Evolutionary conservation across 1,140 invertebrate genomes (phyloP).

Genomic region (Drosophila carrolli): DNA sequence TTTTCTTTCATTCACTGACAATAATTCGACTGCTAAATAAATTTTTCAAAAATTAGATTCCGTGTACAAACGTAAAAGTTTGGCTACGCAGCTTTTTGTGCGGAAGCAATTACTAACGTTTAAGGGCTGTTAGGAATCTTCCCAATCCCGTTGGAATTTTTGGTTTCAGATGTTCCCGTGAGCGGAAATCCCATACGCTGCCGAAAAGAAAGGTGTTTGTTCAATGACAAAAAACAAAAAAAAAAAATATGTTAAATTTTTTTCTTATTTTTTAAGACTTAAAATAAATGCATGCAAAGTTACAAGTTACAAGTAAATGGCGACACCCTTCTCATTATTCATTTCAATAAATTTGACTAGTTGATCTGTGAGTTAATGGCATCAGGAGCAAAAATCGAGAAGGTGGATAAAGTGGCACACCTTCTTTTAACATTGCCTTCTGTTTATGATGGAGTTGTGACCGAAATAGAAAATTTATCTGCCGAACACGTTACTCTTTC

Average conservation of each 20-base stretch:
- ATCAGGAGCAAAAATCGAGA: slow-evolving; percentile 80
- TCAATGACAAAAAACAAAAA: no score
- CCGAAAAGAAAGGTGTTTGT: no score
- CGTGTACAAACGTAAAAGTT: slow-evolving; percentile 79
- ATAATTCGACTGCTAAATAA: slow-evolving; percentile 58
- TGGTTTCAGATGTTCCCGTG: no score
- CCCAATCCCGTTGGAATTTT: no score
- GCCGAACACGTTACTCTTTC: neutral
- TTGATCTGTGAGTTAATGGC: slow-evolving; percentile 68
- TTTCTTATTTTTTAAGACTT: no score
- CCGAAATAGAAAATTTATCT: neutral
- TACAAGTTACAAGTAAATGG: slow-evolving; percentile 76
- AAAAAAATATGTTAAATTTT: no score
- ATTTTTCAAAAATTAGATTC: slow-evolving; percentile 82
- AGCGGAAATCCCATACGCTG: no score
- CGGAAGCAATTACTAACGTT: slow-evolving; percentile 77
- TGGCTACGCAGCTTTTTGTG: slow-evolving; percentile 77
- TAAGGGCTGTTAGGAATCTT: no score
- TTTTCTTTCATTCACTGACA: slow-evolving; percentile 71
- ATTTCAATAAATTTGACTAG: slow-evolving; percentile 83
- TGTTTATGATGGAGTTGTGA: slow-evolving; percentile 9
- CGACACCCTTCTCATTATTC: slow-evolving; percentile 71
- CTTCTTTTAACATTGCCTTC: slow-evolving; percentile 9
- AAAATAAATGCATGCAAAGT: no score
- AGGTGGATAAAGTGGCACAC: slow-evolving; percentile 59